Conservation (phyloP, 2,797 vertebrate genomes). For the Lophotriccus pileatus region DNA sequence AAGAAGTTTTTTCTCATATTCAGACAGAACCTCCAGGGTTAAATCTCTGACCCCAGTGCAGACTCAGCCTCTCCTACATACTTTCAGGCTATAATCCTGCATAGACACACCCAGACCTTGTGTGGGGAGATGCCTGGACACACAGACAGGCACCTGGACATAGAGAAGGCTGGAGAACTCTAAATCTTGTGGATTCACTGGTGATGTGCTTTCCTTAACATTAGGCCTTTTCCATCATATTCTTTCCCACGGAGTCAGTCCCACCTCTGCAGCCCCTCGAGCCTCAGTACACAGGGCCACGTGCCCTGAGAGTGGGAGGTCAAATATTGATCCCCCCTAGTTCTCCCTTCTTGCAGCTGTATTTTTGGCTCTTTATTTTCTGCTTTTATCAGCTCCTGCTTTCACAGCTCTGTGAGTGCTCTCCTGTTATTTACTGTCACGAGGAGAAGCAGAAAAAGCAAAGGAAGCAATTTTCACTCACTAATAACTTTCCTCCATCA, state of each 20-base stretch:
- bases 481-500: background rate
- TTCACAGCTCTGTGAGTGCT: background rate
- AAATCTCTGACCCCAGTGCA: background rate
- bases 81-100: background rate
- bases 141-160: background rate
- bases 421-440: background rate
- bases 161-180: background rate
- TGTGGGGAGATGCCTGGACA: background rate
- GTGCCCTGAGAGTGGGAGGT: background rate
- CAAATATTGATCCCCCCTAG: background rate
- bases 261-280: background rate
- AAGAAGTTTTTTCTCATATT: background rate
- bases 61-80: background rate
- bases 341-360: background rate
- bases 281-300: fast-evolving
- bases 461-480: slow-evolving; percentile 4
- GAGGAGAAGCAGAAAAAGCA: background rate
- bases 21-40: background rate
- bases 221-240: background rate
- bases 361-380: background rate
- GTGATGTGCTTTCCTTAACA: background rate
- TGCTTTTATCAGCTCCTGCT: background rate
- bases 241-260: too few relatives aligned
- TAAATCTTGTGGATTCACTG: background rate
- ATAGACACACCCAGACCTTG: background rate